These are phyloP conservation scores for Thamnaconus septentrionalis DNA, from an alignment of 2,113 vertebrate genomes.

Conservation along the genomic window DNA sequence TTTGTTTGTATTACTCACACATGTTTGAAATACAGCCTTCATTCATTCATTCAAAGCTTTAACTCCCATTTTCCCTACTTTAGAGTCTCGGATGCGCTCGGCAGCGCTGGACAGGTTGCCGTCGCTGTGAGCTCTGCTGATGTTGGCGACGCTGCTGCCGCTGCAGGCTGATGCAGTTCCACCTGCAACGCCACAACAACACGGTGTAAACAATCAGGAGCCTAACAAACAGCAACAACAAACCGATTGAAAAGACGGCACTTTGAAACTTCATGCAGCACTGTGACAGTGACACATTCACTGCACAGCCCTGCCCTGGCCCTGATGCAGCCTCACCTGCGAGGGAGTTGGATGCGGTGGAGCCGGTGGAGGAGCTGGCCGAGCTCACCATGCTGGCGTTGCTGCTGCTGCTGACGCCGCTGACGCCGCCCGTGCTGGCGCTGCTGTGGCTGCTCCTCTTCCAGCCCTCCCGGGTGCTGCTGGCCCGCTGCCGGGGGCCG, in stretches of 20 bases:
- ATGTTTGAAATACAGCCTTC: too few species aligned
- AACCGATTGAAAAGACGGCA: not conserved
- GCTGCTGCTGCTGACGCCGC: slow-evolving; percentile 84
- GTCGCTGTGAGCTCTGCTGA: slow-evolving; percentile 95
- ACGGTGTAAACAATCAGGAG: not conserved
- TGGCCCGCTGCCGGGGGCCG: slow-evolving; percentile 84
- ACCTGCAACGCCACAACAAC: slow-evolving; percentile 26
- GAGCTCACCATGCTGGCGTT: slow-evolving; percentile 96
- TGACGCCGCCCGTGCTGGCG: slow-evolving; percentile 87
- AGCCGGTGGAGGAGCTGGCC: slow-evolving; percentile 85
- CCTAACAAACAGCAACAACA: not conserved
- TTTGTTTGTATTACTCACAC: too few species aligned
- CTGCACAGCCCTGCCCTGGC: too few species aligned
- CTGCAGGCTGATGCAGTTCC: slow-evolving; percentile 67
- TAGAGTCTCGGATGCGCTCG: slow-evolving; percentile 96
- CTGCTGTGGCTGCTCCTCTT: slow-evolving; percentile 91
- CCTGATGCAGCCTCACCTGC: slow-evolving; percentile 42
- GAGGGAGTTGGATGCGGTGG: slow-evolving; percentile 85
- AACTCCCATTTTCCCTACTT: slow-evolving; percentile 76
- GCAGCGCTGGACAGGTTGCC: slow-evolving; percentile 94
- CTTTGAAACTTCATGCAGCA: not conserved
- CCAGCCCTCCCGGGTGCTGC: slow-evolving; percentile 87
- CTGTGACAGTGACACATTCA: too few species aligned
- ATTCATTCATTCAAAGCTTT: too few species aligned
- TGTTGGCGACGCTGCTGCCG: slow-evolving; percentile 82